A percentile compares a stretch with the other conserved stretches of the same genome.
phyloP scores from a whole-genome alignment of 2,797 vertebrate genomes.

The Sebastolobus altivelis region DNA sequence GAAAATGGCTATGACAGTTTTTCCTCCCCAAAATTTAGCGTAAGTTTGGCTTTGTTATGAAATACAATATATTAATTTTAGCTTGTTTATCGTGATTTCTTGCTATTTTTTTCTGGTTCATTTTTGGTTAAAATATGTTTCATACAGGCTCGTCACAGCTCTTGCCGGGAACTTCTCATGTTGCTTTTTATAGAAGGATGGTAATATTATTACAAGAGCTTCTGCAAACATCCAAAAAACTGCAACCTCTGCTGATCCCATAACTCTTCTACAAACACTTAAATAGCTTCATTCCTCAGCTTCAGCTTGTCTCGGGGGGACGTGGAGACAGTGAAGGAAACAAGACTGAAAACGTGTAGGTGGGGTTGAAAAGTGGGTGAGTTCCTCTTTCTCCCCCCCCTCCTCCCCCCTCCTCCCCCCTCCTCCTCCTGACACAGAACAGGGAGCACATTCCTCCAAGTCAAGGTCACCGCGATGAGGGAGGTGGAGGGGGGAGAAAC shows the following conservation, averaged over 20 bases:
- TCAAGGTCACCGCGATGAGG: slow-evolving; percentile 78
- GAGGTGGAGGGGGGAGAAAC: slow-evolving; percentile 42
- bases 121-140: not conserved
- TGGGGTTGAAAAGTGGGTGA: slow-evolving; percentile 60
- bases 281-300: slow-evolving; percentile 22
- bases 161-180: not conserved
- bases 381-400: slow-evolving; percentile 49
- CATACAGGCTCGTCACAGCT: not conserved
- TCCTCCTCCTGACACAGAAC: slow-evolving; percentile 68
- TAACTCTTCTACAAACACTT: slow-evolving; percentile 11
- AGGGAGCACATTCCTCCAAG: slow-evolving; percentile 83
- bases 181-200: slow-evolving; percentile 20
- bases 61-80: not conserved
- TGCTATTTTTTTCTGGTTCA: not conserved
- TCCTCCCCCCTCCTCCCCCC: slow-evolving; percentile 35
- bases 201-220: slow-evolving; percentile 37
- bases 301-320: not conserved
- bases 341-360: slow-evolving; percentile 26
- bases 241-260: slow-evolving; percentile 20
- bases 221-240: slow-evolving; percentile 43
- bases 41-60: not conserved
- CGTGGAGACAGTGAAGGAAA: slow-evolving; percentile 1
- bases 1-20: too few species aligned
- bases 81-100: not conserved
- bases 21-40: too few species aligned